Conservation (phyloP, 2,797 vertebrate species). For the Gambelia wislizenii region DNA sequence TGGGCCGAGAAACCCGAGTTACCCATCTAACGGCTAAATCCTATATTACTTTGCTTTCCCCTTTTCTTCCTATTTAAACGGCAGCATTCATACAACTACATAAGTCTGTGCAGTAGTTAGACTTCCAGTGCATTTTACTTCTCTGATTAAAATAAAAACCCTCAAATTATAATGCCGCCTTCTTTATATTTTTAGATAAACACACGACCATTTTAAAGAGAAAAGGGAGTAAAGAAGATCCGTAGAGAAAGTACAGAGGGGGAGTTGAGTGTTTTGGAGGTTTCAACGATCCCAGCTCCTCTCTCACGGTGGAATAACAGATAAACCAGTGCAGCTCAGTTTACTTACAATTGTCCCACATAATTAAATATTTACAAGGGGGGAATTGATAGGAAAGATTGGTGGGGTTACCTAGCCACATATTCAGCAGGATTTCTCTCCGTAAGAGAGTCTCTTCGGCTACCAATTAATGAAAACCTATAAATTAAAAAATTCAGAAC, state of each 20-base stretch:
- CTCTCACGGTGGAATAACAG: slow-evolving; percentile 51
- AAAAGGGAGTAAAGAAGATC: not conserved
- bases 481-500: slow-evolving; percentile 70
- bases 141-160: not conserved
- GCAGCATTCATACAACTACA: slow-evolving; percentile 26
- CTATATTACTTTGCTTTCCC: slow-evolving; percentile 42
- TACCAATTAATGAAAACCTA: slow-evolving; percentile 74
- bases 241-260: not conserved
- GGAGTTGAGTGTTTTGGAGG: slow-evolving; percentile 13
- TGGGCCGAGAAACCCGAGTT: not conserved
- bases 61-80: slow-evolving; percentile 32
- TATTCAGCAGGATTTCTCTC: slow-evolving; percentile 69
- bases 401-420: slow-evolving; percentile 56
- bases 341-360: slow-evolving; percentile 56
- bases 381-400: slow-evolving; percentile 51
- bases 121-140: not conserved
- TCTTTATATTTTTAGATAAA: not conserved
- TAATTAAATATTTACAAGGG: slow-evolving; percentile 76
- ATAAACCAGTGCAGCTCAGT: slow-evolving; percentile 28
- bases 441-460: slow-evolving; percentile 48
- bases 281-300: slow-evolving; percentile 49
- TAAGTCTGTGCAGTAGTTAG: not conserved
- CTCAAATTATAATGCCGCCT: not conserved
- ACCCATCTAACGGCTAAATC: slow-evolving; percentile 44
- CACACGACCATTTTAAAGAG: not conserved